Conservation (phyloP, 2,797 vertebrate genomes). For the Myotis myotis region DNA sequence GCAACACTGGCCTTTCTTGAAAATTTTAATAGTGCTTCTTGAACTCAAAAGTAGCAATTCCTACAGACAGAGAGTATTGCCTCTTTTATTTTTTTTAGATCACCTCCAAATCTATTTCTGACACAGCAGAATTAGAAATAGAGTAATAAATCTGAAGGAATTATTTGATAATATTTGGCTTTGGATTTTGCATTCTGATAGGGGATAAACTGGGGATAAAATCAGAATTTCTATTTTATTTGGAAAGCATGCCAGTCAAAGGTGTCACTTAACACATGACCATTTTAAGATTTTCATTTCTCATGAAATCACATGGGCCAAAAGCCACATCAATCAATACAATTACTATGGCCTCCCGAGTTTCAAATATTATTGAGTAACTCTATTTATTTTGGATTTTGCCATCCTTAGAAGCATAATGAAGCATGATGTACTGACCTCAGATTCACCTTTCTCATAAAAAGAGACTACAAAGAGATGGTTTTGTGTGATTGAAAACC, state of each 20-base stretch:
- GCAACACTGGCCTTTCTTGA: no score
- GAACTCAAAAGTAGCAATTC: not conserved
- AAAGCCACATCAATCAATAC: not conserved
- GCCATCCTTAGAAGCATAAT: not conserved
- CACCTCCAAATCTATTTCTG: not conserved
- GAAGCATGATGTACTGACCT: not conserved
- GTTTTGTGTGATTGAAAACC: not conserved
- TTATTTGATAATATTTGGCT: constrained; percentile 1
- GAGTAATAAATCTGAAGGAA: not conserved
- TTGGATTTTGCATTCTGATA: not conserved
- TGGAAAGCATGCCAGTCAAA: not conserved
- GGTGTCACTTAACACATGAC: not conserved
- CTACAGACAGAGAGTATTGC: not conserved
- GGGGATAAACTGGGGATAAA: not conserved
- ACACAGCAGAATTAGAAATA: not conserved
- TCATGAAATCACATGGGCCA: not conserved
- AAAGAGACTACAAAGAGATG: not conserved
- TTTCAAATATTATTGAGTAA: not conserved
- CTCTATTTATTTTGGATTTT: not conserved
- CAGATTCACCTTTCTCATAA: not conserved
- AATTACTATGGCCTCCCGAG: not conserved
- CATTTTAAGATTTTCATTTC: not conserved
- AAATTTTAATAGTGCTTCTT: not conserved
- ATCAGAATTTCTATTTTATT: not conserved
- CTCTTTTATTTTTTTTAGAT: not conserved